These are phyloP conservation scores for Python bivittatus DNA, from an alignment of 2,113 vertebrate genomes.

Conservation along the genomic window DNA sequence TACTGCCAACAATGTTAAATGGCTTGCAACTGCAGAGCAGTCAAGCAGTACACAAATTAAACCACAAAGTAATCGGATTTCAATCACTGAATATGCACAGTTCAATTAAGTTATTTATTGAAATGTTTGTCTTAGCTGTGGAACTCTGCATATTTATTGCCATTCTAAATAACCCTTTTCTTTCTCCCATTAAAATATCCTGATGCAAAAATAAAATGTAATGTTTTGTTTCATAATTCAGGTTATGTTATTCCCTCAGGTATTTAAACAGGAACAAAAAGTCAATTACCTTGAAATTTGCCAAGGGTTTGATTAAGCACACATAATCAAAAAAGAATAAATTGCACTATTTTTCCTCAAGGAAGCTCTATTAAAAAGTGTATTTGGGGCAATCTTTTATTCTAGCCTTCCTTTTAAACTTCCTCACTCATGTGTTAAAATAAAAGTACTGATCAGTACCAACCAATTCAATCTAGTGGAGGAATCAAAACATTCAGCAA, in stretches of 20 bases:
- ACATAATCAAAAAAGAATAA: constrained; percentile 54
- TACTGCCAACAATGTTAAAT: constrained; percentile 73
- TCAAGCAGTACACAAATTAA: constrained; percentile 77
- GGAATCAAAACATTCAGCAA: constrained; percentile 11
- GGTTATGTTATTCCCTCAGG: constrained; percentile 60
- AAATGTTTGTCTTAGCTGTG: constrained; percentile 68
- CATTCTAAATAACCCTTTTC: constrained; percentile 55
- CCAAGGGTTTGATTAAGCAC: constrained; percentile 46
- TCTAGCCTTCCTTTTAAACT: constrained; percentile 42
- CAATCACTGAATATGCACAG: constrained; percentile 78
- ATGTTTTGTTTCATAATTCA: constrained; percentile 57
- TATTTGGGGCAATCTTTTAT: constrained; percentile 39
- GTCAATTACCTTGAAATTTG: constrained; percentile 55
- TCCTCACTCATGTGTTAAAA: neutral
- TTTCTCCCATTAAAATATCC: constrained; percentile 50
- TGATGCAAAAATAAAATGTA: constrained; percentile 64
- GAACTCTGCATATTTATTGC: constrained; percentile 69
- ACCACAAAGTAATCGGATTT: constrained; percentile 76
- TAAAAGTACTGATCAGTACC: neutral
- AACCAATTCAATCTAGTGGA: constrained; percentile 14
- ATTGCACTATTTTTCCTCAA: constrained; percentile 58
- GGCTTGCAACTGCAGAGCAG: constrained; percentile 70
- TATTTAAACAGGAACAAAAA: constrained; percentile 69
- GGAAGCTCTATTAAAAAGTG: constrained; percentile 48
- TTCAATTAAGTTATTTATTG: constrained; percentile 80